Base-by-base conservation (phyloP, 1,140 invertebrate genomes). In the Heliothis subflexa region DNA sequence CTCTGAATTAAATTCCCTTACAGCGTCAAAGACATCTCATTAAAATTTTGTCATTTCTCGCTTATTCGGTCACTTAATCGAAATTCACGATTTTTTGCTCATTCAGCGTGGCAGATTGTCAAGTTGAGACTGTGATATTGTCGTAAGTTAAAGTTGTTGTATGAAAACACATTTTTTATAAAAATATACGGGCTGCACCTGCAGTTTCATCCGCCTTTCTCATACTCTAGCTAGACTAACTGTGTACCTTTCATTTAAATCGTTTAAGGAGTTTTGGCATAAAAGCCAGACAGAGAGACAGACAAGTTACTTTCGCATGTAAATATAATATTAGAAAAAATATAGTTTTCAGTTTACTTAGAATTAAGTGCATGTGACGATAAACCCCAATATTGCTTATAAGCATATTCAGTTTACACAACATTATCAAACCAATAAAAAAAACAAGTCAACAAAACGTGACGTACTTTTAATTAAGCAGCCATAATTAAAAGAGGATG, bases 1-100 rank as follows among this genome's bases (percentile, higher is more conserved):
- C 47, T 25, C 55, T n/a, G 59, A 78, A 81, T 78, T 81, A 70
- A 81, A 78, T 81, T 81, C 61, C 76, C 61, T 68, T 74, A 74
- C 61, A 18, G 21, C 25, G 54, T 59, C 61, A 54, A 57, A 81
- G 70, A 78, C 71, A 78, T 81, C 77, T 78, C 77, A 78, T 79
- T 76, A 78, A 78, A 81, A 81, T 70, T 78, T 78, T 78, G 80
- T 78, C 76, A 55, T 74, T 47, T 61, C 25, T 62, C 47, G 18
- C 18, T 61, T 28, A 47, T 74, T 18, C 45, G 57, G 33, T 50
- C 45, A 47, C 14, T 62, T 59, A 59, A 62, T 74, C 45, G 45
- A 49, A 49, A 74, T 28, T 57, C 55, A 59, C n/a, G 18, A 11
- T 21, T 40, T 21, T 66, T 47, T 13, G 33, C 13, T 16, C 11